Evolutionary conservation across 2,888 invertebrate genomes (phyloP), one percentile per base, ranked within the genome.

Genomic region (Phaedon cochleariae): DNA sequence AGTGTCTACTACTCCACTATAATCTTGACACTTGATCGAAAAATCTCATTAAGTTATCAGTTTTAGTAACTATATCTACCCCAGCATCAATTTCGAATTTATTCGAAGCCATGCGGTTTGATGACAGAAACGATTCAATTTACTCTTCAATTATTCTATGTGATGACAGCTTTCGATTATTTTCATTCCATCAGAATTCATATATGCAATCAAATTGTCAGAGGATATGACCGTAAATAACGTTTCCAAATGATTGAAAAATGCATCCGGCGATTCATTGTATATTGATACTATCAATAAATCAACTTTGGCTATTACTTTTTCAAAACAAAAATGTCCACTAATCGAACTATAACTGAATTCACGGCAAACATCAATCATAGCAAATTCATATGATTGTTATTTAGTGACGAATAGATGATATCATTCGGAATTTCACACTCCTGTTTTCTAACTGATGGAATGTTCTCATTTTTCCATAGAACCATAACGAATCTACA

Each of bases 91-190:
- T 52, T 57, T 3, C 31, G 53, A 59, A 41, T 64, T 64, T 59
- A 49, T 64, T 51, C 41, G 41, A 22, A 59, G 55, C 54, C 26
- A 55, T 54, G 59, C 51, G 51, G 45, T 57, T 61, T 65, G 55
- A 57, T 60, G 57, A 51, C 60, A 65, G 41, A 48, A 49, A 37
- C 52, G 61, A 55, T 65, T 61, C 60, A 73, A 75, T 75, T 73
- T 68, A 71, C 73, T 74, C 73, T 72, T 69, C 73, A 73, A 76
- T 76, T 74, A 75, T 71, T 74, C 68, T 65, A 62, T 71, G 67
- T 66, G 73, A 70, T 69, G 74, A 76, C 74, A 74, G 74, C 71
- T 70, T 72, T 73, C 73, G 73, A 74, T 74, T 74, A 76, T 76
- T 76, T 74, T 73, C 74, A 70, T 74, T 74, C 70, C 71, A 73